Base-by-base conservation (phyloP, 2,888 invertebrate species). In the Temnothorax ravouxi region DNA sequence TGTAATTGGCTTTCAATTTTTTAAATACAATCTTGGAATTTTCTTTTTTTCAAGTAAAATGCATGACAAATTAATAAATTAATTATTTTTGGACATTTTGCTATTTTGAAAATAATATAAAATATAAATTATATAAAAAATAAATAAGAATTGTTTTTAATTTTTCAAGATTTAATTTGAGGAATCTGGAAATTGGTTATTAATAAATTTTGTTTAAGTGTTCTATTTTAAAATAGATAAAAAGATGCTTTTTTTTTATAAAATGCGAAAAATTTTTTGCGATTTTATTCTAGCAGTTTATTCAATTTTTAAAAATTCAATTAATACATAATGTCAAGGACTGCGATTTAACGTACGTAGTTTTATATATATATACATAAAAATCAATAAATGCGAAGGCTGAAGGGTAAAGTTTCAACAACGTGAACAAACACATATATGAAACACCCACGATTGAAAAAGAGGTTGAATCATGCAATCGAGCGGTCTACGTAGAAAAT, bases 391-490 rank as follows among this genome's bases (percentile, higher is more conserved):
- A 21, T 21, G 44, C 41, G 15, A 41, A 77, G 54, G n/a, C 15
- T n/a, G n/a, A 66, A 67, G 77, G 66, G 77, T 9, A 44, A 77
- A 77, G 54, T 77, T 77, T 66, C 44, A 66, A 66, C 41, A 52
- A 77, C 9, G 64, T 54, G 54, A 77, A 38, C 75, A 18, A 62
- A 5, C 15, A 71, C 9, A 29, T 41, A 29, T 41, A 29, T 41
- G 29, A 18, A 64, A 64, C 25, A 76, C 66, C 66, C n/a, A 44
- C 66, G 41, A 25, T 25, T 13, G n/a, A 38, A 25, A 56, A 76
- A 64, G 13, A 21, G 1, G 9, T 66, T 50, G 34, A 4, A 56
- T 77, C 66, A 56, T 44, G 77, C 66, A 66, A 75, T 75, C 62
- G 56, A 44, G 29, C 15, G 29, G 54, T 11, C 15, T 25, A 52